Conservation (phyloP, 2,113 vertebrate genomes). For the Planiliza haematocheilus region DNA sequence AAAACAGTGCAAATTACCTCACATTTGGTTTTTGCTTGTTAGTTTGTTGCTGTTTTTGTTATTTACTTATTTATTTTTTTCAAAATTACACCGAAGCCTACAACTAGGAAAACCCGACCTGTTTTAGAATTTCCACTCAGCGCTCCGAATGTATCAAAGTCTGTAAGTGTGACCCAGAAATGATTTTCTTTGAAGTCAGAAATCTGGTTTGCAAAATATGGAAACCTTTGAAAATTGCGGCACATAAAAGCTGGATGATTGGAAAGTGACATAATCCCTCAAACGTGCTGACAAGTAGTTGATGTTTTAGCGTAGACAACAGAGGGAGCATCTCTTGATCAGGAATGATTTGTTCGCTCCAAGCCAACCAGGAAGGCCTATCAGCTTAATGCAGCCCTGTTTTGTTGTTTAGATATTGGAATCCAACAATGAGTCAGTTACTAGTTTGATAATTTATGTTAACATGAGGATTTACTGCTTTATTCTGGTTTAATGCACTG, state of each 20-base stretch:
- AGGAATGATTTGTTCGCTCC: not conserved
- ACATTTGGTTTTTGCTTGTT: not conserved
- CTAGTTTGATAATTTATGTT: no score
- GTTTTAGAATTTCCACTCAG: constrained; percentile 29
- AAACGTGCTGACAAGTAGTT: constrained; percentile 26
- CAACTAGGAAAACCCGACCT: not conserved
- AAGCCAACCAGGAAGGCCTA: not conserved
- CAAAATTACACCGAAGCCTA: not conserved
- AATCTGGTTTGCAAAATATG: constrained; percentile 36
- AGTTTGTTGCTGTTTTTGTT: not conserved
- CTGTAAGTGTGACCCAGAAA: constrained; percentile 54
- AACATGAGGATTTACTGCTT: no score
- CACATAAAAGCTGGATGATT: constrained; percentile 17
- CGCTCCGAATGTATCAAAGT: constrained; percentile 30
- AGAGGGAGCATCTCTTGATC: not conserved
- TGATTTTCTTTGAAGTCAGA: constrained; percentile 48
- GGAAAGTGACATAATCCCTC: constrained; percentile 27
- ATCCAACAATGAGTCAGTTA: no score
- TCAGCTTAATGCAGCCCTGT: not conserved
- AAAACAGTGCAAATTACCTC: constrained; percentile 26
- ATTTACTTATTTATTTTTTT: not conserved
- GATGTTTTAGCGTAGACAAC: not conserved
- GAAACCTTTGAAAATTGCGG: constrained; percentile 42
- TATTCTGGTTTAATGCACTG: no score
- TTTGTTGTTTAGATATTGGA: not conserved